Conservation (phyloP, 1,140 invertebrate genomes). For the Holcopasites calliopsidis region DNA sequence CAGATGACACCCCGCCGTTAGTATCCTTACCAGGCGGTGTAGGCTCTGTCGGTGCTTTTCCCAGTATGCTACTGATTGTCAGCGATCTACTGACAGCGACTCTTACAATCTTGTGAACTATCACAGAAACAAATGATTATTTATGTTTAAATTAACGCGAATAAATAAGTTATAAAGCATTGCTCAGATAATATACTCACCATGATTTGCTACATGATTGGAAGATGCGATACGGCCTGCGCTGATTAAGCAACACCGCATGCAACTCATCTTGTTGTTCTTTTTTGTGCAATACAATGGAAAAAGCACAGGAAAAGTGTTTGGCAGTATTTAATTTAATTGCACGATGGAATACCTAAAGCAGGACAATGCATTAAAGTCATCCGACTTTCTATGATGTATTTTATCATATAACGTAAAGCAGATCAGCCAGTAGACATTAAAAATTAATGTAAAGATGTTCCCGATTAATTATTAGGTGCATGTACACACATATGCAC, state of each 20-base stretch:
- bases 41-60: slow-evolving; percentile 73
- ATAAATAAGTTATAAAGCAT: not conserved
- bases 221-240: slow-evolving; percentile 74
- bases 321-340: not conserved
- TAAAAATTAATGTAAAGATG: too few relatives aligned
- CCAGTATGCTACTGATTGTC: slow-evolving; percentile 62
- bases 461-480: too few relatives aligned
- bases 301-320: not conserved
- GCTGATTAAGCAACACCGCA: slow-evolving; percentile 76
- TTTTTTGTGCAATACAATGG: not conserved
- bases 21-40: slow-evolving; percentile 73
- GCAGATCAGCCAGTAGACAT: too few relatives aligned
- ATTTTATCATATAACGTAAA: too few relatives aligned
- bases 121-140: not conserved
- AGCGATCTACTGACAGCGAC: slow-evolving; percentile 71
- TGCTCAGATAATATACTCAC: slow-evolving; percentile 56
- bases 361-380: not conserved
- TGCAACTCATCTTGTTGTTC: slow-evolving; percentile 72
- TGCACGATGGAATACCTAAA: not conserved
- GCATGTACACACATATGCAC: too few relatives aligned
- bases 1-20: slow-evolving; percentile 44
- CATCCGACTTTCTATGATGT: not conserved
- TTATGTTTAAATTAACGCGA: slow-evolving; percentile 2
- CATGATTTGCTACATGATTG: slow-evolving; percentile 75
- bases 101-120: slow-evolving; percentile 76